Evolutionary conservation across 2,797 vertebrate species (phyloP), one percentile per base, ranked within the genome.

Genomic region (Catamblyrhynchus diadema): DNA sequence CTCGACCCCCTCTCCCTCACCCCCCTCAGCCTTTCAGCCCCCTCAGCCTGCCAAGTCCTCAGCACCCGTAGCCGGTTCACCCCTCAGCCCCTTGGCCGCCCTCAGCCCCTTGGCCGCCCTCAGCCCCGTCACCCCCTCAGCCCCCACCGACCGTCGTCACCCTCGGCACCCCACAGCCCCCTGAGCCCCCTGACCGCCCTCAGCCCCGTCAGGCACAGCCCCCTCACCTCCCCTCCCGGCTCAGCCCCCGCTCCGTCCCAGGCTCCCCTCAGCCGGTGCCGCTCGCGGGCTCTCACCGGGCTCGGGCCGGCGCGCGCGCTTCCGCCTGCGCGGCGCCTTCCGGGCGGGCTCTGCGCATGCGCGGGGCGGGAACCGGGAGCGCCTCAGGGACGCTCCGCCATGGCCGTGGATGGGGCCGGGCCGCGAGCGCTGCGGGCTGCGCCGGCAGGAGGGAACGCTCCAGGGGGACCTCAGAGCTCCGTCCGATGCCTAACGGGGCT

Each of bases 401-500:
- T 82, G 57, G 48, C 27, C 27, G 45, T 2, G 45, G 28, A 2
- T 0, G 23, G 10, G 39, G 39, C 60, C 10, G 74, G 4, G 39
- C 0, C 1, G 41, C 5, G 3, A 3, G 39, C 2, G 32, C 23
- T 3, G 23, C 5, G 59, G 37, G 13, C 19, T 6, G 50, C 35
- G 1, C 59, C 20, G 8, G 20, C 7, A 2, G 35, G 1, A 9
- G 37, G 12, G 32, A 8, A 6, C 22, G n/a, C 23, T 8, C 23
- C 53, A 2, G 8, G 6, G 53, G 4, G 0, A 14, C 1, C 28
- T 14, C 39, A 14, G 23, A 24, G 39, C 28, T 12, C 12, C 1
- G 5, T 2, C 10, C 30, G 0, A 9, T 0, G 32, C 6, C 27
- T 22, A 2, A 13, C 4, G 18, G 18, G 14, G 25, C 42, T 37